Percentiles rank a stretch among this genome's conserved stretches.
These are phyloP conservation scores for Dynastes grantii DNA, from an alignment of 2,888 invertebrate genomes.

Conservation along the genomic window DNA sequence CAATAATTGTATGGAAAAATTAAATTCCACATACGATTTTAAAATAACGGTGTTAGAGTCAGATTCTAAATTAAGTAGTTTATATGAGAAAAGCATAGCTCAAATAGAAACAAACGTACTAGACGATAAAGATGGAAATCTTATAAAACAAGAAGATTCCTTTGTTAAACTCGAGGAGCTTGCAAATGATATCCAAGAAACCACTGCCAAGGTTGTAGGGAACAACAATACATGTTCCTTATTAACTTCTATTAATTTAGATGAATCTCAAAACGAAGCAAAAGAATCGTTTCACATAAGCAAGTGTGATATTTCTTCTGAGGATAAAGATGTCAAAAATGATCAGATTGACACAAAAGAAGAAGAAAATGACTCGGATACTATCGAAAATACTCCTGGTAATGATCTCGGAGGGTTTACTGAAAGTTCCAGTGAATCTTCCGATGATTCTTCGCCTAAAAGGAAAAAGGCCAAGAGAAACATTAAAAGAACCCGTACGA, in stretches of 20 bases:
- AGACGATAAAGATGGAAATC: background rate
- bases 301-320: no score
- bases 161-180: background rate
- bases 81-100: background rate
- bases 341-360: background rate
- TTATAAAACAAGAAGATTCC: background rate
- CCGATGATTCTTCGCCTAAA: background rate
- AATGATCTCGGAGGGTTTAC: background rate
- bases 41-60: slow-evolving; percentile 14
- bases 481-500: no score
- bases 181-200: no score
- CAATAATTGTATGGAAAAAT: slow-evolving; percentile 16
- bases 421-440: background rate
- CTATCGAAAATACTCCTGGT: background rate
- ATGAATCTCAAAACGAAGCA: no score
- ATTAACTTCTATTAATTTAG: no score
- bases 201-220: no score
- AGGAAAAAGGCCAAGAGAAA: background rate
- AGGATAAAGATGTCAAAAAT: background rate
- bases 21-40: slow-evolving; percentile 18
- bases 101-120: background rate
- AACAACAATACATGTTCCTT: no score
- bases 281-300: no score
- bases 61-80: background rate
- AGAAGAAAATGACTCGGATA: background rate